Conservation (phyloP, 2,888 invertebrate species). For the Celastrina argiolus region DNA sequence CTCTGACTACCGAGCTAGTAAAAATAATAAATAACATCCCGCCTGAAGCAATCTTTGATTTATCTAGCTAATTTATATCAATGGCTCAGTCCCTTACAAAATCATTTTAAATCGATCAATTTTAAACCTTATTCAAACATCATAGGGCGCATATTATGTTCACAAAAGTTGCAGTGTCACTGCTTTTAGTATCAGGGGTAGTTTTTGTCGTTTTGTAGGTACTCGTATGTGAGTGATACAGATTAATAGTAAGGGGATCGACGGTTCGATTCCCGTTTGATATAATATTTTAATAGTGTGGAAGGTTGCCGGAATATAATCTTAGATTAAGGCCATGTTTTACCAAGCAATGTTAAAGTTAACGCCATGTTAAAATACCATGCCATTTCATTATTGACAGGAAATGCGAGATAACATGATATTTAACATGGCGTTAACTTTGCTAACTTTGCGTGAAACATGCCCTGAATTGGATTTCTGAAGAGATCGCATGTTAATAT, state of each 20-base stretch:
- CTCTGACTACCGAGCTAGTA: neutral
- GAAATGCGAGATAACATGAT: too few relatives aligned
- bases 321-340: neutral
- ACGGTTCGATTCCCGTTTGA: constrained; percentile 8
- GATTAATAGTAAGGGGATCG: constrained; percentile 19
- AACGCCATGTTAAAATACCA: too few relatives aligned
- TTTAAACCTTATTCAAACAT: neutral
- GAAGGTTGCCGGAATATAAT: neutral
- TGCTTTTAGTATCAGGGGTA: constrained; percentile 29
- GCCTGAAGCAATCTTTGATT: constrained; percentile 14
- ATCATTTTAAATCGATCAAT: neutral
- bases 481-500: too few relatives aligned
- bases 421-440: too few relatives aligned
- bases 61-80: neutral
- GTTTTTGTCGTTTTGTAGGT: constrained; percentile 21
- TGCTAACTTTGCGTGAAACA: too few relatives aligned
- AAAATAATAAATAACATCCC: neutral
- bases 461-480: too few relatives aligned
- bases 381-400: too few relatives aligned
- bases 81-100: constrained; percentile 11
- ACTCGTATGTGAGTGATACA: constrained; percentile 19
- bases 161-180: constrained; percentile 30
- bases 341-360: too few relatives aligned
- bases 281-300: constrained; percentile 12
- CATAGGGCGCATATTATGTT: constrained; percentile 11